These are phyloP conservation scores for Lepus americanus DNA, from an alignment of 2,113 vertebrate species.

Conservation along the genomic window DNA sequence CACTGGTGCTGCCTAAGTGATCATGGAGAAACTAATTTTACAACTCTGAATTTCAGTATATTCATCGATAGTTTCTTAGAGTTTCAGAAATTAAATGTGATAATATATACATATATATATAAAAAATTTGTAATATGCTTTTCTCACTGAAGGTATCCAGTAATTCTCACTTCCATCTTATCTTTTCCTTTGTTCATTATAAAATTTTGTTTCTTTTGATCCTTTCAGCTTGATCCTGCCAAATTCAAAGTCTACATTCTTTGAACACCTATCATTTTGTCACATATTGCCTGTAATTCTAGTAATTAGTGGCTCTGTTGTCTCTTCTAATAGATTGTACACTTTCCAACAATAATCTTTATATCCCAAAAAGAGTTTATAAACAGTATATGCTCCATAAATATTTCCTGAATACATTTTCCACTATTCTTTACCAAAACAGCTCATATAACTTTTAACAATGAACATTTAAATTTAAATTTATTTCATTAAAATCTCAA, in stretches of 20 bases:
- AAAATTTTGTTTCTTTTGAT: background rate
- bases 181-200: background rate
- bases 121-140: background rate
- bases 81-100: constrained; percentile 54
- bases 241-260: constrained; percentile 29
- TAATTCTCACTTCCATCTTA: background rate
- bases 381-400: background rate
- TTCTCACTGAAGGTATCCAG: background rate
- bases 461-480: constrained; percentile 33
- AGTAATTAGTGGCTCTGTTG: background rate
- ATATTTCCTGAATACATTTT: constrained; percentile 59
- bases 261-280: background rate
- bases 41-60: constrained; percentile 12
- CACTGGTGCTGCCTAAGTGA: background rate
- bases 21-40: background rate
- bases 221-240: background rate
- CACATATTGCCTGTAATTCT: background rate
- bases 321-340: background rate
- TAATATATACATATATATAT: background rate
- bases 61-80: background rate
- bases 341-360: constrained; percentile 29
- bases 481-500: constrained; percentile 21
- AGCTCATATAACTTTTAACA: constrained; percentile 48
- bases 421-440: constrained; percentile 18
- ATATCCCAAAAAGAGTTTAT: background rate